phyloP scores from a whole-genome alignment of 2,888 invertebrate genomes.

The Acheta domesticus region DNA sequence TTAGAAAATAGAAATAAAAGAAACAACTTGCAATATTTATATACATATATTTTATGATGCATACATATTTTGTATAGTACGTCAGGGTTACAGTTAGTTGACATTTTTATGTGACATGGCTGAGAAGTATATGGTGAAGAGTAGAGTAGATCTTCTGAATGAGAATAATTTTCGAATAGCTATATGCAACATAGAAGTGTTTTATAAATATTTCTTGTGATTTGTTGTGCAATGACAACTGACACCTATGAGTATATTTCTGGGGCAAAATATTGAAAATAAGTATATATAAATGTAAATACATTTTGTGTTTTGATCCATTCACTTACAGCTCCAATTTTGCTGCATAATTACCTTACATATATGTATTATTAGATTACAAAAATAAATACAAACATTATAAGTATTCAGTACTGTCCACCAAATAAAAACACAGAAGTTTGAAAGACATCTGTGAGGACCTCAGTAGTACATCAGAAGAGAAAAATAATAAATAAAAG shows the following conservation, averaged over 20 bases:
- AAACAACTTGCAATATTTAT: not conserved
- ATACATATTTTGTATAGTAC: not conserved
- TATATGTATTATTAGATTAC: not conserved
- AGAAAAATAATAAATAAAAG: too few relatives aligned
- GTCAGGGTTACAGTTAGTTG: not conserved
- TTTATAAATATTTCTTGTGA: not conserved
- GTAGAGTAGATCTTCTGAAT: not conserved
- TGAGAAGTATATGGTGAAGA: not conserved
- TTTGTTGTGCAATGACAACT: not conserved
- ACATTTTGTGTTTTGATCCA: not conserved
- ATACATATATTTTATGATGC: not conserved
- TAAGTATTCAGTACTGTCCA: not conserved
- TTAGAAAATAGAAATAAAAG: too few relatives aligned
- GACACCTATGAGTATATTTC: not conserved
- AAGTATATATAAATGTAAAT: not conserved
- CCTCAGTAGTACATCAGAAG: not conserved
- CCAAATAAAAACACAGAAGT: constrained; percentile 9
- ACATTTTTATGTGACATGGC: not conserved
- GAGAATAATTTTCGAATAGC: not conserved
- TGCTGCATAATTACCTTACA: not conserved
- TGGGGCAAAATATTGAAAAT: constrained; percentile 2
- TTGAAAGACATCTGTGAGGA: not conserved
- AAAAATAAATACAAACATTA: not conserved
- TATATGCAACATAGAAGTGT: not conserved
- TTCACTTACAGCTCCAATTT: not conserved